Conservation (phyloP, 2,113 vertebrate species). For the Ageneiosus marmoratus region DNA sequence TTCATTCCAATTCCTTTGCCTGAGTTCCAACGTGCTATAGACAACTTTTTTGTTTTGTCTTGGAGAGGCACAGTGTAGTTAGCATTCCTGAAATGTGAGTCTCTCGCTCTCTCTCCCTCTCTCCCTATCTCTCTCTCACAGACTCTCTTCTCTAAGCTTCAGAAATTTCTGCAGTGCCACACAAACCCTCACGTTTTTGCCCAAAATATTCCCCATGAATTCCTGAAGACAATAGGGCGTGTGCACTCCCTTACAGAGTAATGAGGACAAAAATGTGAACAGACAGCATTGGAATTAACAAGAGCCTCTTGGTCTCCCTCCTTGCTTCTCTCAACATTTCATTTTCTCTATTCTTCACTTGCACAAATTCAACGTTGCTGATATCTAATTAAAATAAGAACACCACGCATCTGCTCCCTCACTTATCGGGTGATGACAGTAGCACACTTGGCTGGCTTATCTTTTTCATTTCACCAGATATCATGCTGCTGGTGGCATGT, state of each 20-base stretch:
- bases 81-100: conserved; percentile 42
- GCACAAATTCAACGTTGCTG: conserved; percentile 54
- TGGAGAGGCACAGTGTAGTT: conserved; percentile 40
- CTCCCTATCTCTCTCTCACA: conserved; percentile 38
- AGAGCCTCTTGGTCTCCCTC: conserved; percentile 57
- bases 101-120: conserved; percentile 20
- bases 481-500: conserved; percentile 1
- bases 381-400: conserved; percentile 68
- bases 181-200: conserved; percentile 65
- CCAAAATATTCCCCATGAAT: conserved; percentile 63
- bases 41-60: conserved; percentile 43
- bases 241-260: conserved; percentile 68
- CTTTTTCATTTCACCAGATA: conserved; percentile 27
- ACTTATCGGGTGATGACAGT: conserved; percentile 30
- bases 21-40: conserved; percentile 49
- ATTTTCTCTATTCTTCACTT: conserved; percentile 42
- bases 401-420: conserved; percentile 45
- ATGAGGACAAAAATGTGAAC: conserved; percentile 75
- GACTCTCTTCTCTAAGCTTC: conserved; percentile 29
- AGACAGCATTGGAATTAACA: conserved; percentile 77
- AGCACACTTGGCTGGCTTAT: conserved; percentile 22
- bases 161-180: conserved; percentile 64
- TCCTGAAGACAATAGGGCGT: conserved; percentile 69
- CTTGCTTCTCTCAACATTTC: conserved; percentile 43
- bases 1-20: conserved; percentile 56